These are phyloP conservation scores for Drosophila obscura DNA, from an alignment of 1,140 invertebrate species.

Conservation along the genomic window DNA sequence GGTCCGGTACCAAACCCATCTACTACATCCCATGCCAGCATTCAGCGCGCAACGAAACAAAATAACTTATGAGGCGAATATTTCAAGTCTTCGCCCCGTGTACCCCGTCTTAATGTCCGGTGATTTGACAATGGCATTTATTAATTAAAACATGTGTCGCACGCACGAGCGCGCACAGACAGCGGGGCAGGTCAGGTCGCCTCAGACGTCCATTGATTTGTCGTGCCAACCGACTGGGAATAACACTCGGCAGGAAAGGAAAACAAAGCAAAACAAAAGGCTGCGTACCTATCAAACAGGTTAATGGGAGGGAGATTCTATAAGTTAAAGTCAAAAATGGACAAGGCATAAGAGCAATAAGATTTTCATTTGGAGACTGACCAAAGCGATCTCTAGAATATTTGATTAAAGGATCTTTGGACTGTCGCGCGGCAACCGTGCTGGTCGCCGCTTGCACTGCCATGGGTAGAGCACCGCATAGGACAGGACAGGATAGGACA, in stretches of 20 bases:
- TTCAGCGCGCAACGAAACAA: constrained; percentile 1
- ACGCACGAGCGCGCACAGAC: constrained; percentile 49
- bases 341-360: no score
- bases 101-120: constrained; percentile 55
- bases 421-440: constrained; percentile 8
- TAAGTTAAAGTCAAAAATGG: background rate
- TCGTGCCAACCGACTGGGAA: constrained; percentile 19
- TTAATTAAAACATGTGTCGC: constrained; percentile 79
- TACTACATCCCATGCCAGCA: constrained; percentile 3
- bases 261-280: background rate
- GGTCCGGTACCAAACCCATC: constrained; percentile 30
- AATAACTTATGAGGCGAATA: constrained; percentile 70
- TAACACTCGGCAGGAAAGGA: constrained; percentile 12
- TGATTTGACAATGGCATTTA: constrained; percentile 81
- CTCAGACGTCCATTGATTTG: constrained; percentile 59
- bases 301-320: background rate
- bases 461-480: background rate
- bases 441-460: background rate
- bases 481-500: constrained; percentile 18
- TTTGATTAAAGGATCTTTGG: constrained; percentile 1
- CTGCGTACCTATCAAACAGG: no score
- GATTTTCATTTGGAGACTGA: no score
- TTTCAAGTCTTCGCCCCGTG: constrained; percentile 54
- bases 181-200: constrained; percentile 2
- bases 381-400: no score